phyloP scores from a whole-genome alignment of 1,140 invertebrate species.

The Psilanteris sp. region DNA sequence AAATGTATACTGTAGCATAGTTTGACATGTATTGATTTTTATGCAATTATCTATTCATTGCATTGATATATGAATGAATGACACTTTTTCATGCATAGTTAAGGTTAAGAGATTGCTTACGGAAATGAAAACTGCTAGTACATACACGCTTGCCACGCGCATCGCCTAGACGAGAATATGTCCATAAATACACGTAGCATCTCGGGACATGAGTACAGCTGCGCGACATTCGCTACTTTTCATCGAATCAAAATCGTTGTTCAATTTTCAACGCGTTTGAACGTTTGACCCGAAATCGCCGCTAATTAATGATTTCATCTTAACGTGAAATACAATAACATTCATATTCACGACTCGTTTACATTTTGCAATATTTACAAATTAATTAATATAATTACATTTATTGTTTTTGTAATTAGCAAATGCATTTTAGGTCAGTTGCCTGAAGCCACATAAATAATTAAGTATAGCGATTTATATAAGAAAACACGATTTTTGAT shows the following conservation, averaged over 20 bases:
- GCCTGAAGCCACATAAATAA: too few relatives aligned
- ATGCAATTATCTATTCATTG: conserved; percentile 12
- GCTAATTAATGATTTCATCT: conserved; percentile 15
- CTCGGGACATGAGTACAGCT: conserved; percentile 37
- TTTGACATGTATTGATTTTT: not conserved
- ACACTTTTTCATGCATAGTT: conserved; percentile 28
- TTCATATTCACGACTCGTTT: too few relatives aligned
- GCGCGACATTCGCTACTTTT: conserved; percentile 46
- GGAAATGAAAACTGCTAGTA: conserved; percentile 55
- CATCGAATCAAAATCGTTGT: conserved; percentile 45
- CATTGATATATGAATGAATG: conserved; percentile 33
- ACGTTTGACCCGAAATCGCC: too few relatives aligned
- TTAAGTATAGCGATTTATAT: too few relatives aligned
- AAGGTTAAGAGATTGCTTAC: conserved; percentile 48
- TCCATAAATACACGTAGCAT: conserved; percentile 61
- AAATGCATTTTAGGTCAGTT: too few relatives aligned
- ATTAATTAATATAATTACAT: too few relatives aligned
- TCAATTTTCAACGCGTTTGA: conserved; percentile 22
- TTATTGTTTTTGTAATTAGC: too few relatives aligned
- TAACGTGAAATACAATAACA: too few relatives aligned
- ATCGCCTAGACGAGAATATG: conserved; percentile 45
- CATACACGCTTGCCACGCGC: conserved; percentile 43
- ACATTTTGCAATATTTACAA: too few relatives aligned
- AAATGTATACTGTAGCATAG: too few relatives aligned
- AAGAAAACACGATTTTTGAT: not conserved